These are phyloP conservation scores for Periplaneta americana DNA, from an alignment of 1,140 invertebrate species.

Conservation along the genomic window DNA sequence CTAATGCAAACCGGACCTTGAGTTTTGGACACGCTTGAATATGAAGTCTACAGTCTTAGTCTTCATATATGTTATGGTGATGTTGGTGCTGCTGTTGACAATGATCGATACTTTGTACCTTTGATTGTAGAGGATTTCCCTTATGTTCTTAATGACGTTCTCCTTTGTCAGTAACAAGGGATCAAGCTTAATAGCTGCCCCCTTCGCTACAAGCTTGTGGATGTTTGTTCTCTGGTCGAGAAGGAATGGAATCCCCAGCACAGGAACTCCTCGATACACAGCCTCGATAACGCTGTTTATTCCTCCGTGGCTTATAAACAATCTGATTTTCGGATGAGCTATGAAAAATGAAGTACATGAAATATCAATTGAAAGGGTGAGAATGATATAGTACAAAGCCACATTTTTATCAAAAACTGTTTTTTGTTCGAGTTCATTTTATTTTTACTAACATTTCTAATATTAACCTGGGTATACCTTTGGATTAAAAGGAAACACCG, in stretches of 20 bases:
- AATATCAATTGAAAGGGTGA: no score
- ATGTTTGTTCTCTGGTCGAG: conserved; percentile 20
- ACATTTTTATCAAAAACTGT: no score
- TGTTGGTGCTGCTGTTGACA: no score
- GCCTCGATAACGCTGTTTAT: conserved; percentile 37
- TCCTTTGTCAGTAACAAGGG: conserved; percentile 32
- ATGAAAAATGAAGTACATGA: neutral
- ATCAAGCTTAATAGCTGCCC: conserved; percentile 33
- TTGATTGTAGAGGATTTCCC: conserved; percentile 26
- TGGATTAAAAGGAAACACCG: no score
- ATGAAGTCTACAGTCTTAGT: no score
- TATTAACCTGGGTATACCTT: no score
- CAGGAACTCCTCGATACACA: conserved; percentile 35
- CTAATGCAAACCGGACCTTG: no score
- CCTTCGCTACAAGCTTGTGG: conserved; percentile 19
- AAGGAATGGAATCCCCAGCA: conserved; percentile 35
- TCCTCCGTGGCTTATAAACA: conserved; percentile 43
- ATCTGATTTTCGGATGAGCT: conserved; percentile 33
- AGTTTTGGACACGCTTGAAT: no score
- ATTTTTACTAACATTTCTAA: no score
- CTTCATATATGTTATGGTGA: no score
- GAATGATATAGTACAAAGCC: no score
- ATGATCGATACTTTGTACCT: neutral
- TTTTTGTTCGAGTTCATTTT: no score
- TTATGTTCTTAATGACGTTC: conserved; percentile 25